Evolutionary conservation across 2,797 vertebrate species (phyloP).

Genomic region (Rhinogobio ventralis): DNA sequence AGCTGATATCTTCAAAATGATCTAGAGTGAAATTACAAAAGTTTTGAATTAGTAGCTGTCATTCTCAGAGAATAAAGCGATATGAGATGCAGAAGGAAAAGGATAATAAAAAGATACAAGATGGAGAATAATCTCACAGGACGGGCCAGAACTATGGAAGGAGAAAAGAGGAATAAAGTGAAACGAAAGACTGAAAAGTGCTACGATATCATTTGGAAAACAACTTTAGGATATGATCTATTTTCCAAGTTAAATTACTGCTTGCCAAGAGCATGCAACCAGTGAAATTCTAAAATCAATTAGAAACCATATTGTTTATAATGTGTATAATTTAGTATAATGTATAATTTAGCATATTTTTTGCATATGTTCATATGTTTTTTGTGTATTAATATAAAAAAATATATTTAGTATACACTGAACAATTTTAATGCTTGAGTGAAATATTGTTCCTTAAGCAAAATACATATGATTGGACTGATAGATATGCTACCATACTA

Average conservation of each 20-base stretch:
- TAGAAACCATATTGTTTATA: neutral
- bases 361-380: neutral
- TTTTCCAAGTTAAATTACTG: slow-evolving; percentile 15
- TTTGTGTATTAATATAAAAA: neutral
- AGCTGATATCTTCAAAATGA: neutral
- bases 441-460: neutral
- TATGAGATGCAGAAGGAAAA: neutral
- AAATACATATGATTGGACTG: neutral
- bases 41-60: neutral
- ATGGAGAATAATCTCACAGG: slow-evolving; percentile 1
- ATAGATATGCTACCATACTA: neutral
- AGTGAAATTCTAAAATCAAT: slow-evolving; percentile 5
- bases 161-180: neutral
- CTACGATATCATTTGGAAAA: neutral
- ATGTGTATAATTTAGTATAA: slow-evolving; percentile 12
- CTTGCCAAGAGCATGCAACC: neutral
- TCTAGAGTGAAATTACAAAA: neutral
- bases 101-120: neutral
- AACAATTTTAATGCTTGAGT: neutral
- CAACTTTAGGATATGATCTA: neutral
- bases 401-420: neutral
- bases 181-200: neutral
- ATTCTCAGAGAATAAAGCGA: neutral
- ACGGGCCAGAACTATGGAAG: neutral
- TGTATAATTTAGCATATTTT: slow-evolving; percentile 10